Evolutionary conservation across 2,888 invertebrate genomes (phyloP).

Genomic region (Sinopyrophorus schimmeli): DNA sequence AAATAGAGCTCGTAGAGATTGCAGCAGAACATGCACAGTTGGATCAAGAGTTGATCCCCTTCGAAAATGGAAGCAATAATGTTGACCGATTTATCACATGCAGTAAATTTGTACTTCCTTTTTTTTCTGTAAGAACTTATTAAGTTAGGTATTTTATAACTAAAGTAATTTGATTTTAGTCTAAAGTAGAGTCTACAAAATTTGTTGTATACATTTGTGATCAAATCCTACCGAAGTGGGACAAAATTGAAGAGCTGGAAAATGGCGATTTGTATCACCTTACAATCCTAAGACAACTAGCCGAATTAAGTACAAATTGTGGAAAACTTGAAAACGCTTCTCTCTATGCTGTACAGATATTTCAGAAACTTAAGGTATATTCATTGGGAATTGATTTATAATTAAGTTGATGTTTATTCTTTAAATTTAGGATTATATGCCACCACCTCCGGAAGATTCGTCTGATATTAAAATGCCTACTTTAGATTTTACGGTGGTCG

Average conservation of each 20-base stretch:
- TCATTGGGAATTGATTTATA: too few relatives aligned
- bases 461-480: slow-evolving; percentile 71
- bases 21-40: slow-evolving; percentile 86
- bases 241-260: slow-evolving; percentile 65
- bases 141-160: slow-evolving; percentile 11
- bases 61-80: slow-evolving; percentile 69
- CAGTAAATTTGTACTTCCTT: slow-evolving; percentile 80
- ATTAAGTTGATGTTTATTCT: background rate
- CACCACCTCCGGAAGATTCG: slow-evolving; percentile 77
- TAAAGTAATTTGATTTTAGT: slow-evolving; percentile 57
- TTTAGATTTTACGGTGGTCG: slow-evolving; percentile 90
- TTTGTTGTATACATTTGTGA: slow-evolving; percentile 85
- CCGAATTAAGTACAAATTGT: slow-evolving; percentile 79
- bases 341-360: slow-evolving; percentile 74
- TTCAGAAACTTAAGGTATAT: slow-evolving; percentile 80
- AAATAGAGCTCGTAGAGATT: slow-evolving; percentile 84
- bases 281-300: slow-evolving; percentile 82
- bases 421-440: slow-evolving; percentile 75
- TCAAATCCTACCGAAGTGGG: slow-evolving; percentile 76
- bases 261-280: slow-evolving; percentile 70
- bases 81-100: slow-evolving; percentile 82
- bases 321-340: slow-evolving; percentile 76
- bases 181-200: slow-evolving; percentile 81
- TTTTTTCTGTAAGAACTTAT: slow-evolving; percentile 81
- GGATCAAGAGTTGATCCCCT: slow-evolving; percentile 63